Evolutionary conservation across 2,797 vertebrate genomes (phyloP).

Genomic region (Lepus townsendii): DNA sequence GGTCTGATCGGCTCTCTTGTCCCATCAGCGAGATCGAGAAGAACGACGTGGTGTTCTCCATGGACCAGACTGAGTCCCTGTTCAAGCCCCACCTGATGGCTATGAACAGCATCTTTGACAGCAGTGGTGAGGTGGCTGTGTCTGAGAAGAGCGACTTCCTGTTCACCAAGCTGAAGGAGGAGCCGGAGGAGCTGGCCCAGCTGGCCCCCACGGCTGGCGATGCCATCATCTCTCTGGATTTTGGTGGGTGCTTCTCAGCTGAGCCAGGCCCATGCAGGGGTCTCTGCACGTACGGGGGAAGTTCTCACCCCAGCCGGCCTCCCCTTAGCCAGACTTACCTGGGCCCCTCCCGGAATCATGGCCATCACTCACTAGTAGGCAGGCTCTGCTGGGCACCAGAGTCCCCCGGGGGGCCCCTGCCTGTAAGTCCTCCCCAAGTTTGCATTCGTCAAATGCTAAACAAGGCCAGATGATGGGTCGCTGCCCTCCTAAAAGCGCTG

Average conservation of each 20-base stretch:
- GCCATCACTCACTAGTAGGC: neutral
- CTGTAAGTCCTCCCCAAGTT: accelerated
- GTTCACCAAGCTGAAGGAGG: slow-evolving; percentile 96
- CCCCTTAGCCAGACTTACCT: neutral
- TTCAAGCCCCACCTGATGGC: slow-evolving; percentile 93
- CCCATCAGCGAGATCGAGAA: slow-evolving; percentile 95
- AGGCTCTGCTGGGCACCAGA: neutral
- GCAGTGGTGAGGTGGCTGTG: slow-evolving; percentile 60
- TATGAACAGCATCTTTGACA: slow-evolving; percentile 91
- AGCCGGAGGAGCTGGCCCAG: slow-evolving; percentile 96
- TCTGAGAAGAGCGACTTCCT: slow-evolving; percentile 91
- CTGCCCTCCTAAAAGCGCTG: neutral
- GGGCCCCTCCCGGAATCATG: neutral
- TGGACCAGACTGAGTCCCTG: slow-evolving; percentile 97
- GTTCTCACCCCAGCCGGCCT: neutral
- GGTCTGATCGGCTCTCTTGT: slow-evolving; percentile 22
- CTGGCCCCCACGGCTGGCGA: slow-evolving; percentile 97
- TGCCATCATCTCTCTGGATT: slow-evolving; percentile 95
- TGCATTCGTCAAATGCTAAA: neutral
- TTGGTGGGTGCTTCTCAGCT: slow-evolving; percentile 90
- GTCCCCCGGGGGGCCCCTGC: accelerated
- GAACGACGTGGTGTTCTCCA: slow-evolving; percentile 94
- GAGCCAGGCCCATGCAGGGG: accelerated
- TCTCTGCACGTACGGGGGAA: neutral
- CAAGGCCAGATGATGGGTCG: accelerated